Evolutionary conservation across 2,888 invertebrate species (phyloP).

Genomic region (Lasioglossum morio): DNA sequence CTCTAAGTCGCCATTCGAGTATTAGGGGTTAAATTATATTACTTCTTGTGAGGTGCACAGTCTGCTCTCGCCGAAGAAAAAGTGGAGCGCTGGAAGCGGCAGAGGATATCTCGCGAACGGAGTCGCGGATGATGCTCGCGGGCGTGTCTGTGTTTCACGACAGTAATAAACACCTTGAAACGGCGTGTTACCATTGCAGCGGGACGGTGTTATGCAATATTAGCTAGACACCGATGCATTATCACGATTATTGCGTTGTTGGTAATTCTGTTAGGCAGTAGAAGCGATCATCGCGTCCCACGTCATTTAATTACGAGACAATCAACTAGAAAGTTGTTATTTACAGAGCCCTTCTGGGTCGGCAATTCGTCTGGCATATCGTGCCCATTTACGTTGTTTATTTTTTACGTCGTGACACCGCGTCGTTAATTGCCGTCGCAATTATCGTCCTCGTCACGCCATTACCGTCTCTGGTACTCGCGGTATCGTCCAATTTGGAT

Average conservation of each 20-base stretch:
- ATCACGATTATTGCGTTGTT: slow-evolving; percentile 35
- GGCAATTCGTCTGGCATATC: slow-evolving; percentile 6
- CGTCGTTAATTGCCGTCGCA: slow-evolving; percentile 29
- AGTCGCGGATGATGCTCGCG: not conserved
- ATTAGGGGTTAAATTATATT: not conserved
- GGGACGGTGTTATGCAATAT: slow-evolving; percentile 23
- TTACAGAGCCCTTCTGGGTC: slow-evolving; percentile 11
- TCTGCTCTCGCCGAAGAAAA: not conserved
- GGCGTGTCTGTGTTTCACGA: slow-evolving; percentile 7
- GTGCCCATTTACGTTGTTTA: not conserved
- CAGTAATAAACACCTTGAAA: slow-evolving; percentile 21
- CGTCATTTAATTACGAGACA: slow-evolving; percentile 39
- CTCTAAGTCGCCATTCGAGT: too few species aligned
- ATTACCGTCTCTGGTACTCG: not conserved
- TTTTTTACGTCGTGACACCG: slow-evolving; percentile 17
- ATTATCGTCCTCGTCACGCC: slow-evolving; percentile 3
- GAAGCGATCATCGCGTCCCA: slow-evolving; percentile 25
- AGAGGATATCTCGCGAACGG: not conserved
- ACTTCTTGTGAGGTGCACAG: not conserved
- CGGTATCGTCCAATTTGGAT: slow-evolving; percentile 16
- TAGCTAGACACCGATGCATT: slow-evolving; percentile 13
- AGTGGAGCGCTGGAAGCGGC: not conserved
- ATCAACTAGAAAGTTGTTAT: slow-evolving; percentile 42
- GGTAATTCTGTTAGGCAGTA: slow-evolving; percentile 10
- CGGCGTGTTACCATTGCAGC: slow-evolving; percentile 3